phyloP scores from a whole-genome alignment of 2,113 vertebrate species.

The Grammomys dolichurus region DNA sequence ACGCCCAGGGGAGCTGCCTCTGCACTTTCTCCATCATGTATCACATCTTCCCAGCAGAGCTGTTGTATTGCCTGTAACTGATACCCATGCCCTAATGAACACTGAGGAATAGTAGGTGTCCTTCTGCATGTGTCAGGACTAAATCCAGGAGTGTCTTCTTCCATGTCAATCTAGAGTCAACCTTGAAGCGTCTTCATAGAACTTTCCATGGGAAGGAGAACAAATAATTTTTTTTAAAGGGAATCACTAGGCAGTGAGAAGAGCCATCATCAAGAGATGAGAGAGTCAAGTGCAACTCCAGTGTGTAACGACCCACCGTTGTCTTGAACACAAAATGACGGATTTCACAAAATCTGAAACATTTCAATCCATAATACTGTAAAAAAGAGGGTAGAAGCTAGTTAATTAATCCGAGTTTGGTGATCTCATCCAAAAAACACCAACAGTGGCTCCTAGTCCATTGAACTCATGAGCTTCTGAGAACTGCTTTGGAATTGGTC shows the following conservation, averaged over 20 bases:
- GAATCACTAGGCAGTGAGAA: slow-evolving; percentile 70
- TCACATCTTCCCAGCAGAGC: neutral
- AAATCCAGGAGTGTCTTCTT: slow-evolving; percentile 46
- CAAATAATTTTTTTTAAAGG: slow-evolving; percentile 60
- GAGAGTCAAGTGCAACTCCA: slow-evolving; percentile 66
- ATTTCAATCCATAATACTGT: slow-evolving; percentile 51
- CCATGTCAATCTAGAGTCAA: slow-evolving; percentile 65
- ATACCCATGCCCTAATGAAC: neutral
- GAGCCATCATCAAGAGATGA: slow-evolving; percentile 63
- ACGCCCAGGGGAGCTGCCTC: rapidly evolving
- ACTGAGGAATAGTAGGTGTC: slow-evolving; percentile 49
- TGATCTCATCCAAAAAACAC: neutral
- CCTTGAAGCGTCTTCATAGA: slow-evolving; percentile 72
- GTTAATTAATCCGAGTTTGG: neutral
- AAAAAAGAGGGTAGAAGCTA: slow-evolving; percentile 36
- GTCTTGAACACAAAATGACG: slow-evolving; percentile 69
- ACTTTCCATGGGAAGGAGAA: slow-evolving; percentile 68
- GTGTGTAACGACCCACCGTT: slow-evolving; percentile 59
- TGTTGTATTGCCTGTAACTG: no score
- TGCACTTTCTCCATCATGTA: rapidly evolving
- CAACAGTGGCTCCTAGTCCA: neutral
- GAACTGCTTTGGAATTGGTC: neutral
- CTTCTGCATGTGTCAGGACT: slow-evolving; percentile 60
- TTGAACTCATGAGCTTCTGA: neutral
- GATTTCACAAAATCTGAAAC: slow-evolving; percentile 38